Evolutionary conservation across 1,140 invertebrate species (phyloP).

Genomic region (Paraescarpia echinospica): DNA sequence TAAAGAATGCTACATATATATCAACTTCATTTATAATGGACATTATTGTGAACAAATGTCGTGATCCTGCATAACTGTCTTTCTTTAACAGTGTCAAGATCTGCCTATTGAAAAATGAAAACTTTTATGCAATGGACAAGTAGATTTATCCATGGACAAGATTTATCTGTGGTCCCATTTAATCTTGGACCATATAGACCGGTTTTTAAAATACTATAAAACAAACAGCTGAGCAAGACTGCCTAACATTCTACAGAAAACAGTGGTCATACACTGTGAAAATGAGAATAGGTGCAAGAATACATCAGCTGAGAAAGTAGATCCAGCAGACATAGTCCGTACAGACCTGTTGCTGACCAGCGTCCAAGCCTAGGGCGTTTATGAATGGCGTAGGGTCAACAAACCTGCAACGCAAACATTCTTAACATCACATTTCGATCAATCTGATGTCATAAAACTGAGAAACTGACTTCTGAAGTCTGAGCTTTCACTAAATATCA

Average conservation of each 20-base stretch:
- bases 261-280: background rate
- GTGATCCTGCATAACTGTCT: background rate
- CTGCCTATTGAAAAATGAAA: background rate
- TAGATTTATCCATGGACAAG: too few relatives aligned
- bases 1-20: background rate
- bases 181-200: background rate
- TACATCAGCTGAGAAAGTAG: background rate
- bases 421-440: background rate
- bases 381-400: conserved; percentile 70
- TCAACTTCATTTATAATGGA: background rate
- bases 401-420: conserved; percentile 36
- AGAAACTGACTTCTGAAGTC: background rate
- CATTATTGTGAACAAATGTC: background rate
- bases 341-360: conserved; percentile 61
- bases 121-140: background rate
- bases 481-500: background rate
- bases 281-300: background rate
- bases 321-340: background rate
- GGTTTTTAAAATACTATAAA: too few relatives aligned
- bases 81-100: background rate
- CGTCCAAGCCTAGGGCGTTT: conserved; percentile 67
- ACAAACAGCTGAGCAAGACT: background rate
- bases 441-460: background rate
- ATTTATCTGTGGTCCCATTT: background rate
- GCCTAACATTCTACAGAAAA: background rate